Base-by-base conservation (phyloP, 2,113 vertebrate species). In the Morone saxatilis region DNA sequence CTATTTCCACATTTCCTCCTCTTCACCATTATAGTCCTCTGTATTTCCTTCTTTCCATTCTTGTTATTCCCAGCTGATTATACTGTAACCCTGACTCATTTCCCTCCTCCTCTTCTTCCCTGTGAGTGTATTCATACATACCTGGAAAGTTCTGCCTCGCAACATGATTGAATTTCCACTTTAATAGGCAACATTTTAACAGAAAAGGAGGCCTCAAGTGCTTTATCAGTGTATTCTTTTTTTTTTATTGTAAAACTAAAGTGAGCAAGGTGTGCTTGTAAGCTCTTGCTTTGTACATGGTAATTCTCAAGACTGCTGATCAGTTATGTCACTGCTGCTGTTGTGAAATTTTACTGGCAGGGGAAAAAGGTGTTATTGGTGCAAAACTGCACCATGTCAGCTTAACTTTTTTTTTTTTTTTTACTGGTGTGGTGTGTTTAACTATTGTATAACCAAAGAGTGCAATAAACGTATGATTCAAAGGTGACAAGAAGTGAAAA, bases 81-180 rank as follows among this genome's bases (percentile, higher is more conserved):
- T 20, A 60, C 57, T 53, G 72, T 86, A 71, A 80, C 22, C 41
- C 47, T 89, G 81, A 90, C 81, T 85, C 88, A 86, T 84, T 72
- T 48, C 43, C 79, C 74, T 56, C 72, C 71, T 41, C 77, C 69
- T 71, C 77, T 22, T 51, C 51, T n/a, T 31, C 60, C 19, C 48
- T 69, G 11, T 65, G 67, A 77, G 40, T 75, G 68, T 76, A 6
- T 54, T 81, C 66, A 81, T 76, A 56, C 50, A 56, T 81, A 69
- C 67, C 74, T 81, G 76, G 71, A 71, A 83, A 86, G 54, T 51
- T 85, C 70, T 68, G 75, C 65, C 63, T 80, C 75, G 48, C 10
- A 77, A 71, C 75, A 70, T 53, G 47, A 83, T 40, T 45, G 59
- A 72, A 65, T 11, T 65, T 7, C 16, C 25, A 22, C 41, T 53